Base-by-base conservation (phyloP, 2,113 vertebrate species). In the Albula goreensis region DNA sequence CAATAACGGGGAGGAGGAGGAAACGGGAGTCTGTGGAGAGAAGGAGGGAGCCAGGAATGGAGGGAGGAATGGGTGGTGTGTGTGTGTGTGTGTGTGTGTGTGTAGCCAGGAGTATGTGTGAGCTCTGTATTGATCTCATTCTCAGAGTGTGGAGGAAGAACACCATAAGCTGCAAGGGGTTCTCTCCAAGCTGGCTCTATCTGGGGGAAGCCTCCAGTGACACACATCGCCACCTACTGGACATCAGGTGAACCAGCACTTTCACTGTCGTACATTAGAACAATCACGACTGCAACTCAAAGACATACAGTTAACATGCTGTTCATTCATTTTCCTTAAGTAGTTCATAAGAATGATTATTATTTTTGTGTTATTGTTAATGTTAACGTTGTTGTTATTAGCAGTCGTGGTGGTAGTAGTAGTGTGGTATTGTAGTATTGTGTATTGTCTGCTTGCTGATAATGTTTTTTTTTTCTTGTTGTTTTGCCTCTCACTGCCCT, bases 131-230 rank as follows among this genome's bases (percentile, higher is more conserved):
- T 90, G 88, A 92, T 79, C 48, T 41, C 49, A 22, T 89, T 85
- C 84, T 79, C 86, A 96, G 95, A 89, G 84, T 88, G 79, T 96
- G 50, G 95, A 96, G 89, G 94, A 95, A 50, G 93, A 91, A 50
- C 91, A 95, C 91, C 93, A 95, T 91, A 91, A 86, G 82, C 90
- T 96, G 87, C 94, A 92, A 78, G 92, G 93, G 88, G 90, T 89
- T 57, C 93, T 96, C 51, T 94, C 93, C 41, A 91, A 94, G 87
- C 94, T 94, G 82, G 93, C 93, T 9, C 90, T 95, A 88, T 91
- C 92, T 80, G 88, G 91, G 79, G 90, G 87, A 1, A 90, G 90
- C 91, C 95, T 93, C 88, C 89, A 94, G 86, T 95, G 88, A 94
- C 86, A 89, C 84, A 13, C 74, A 85, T 82, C 78, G 63, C 89